A percentile compares a stretch with the other conserved stretches of the same genome.
Evolutionary conservation across 2,113 vertebrate species (phyloP).

Genomic region (Rhipidura dahli): DNA sequence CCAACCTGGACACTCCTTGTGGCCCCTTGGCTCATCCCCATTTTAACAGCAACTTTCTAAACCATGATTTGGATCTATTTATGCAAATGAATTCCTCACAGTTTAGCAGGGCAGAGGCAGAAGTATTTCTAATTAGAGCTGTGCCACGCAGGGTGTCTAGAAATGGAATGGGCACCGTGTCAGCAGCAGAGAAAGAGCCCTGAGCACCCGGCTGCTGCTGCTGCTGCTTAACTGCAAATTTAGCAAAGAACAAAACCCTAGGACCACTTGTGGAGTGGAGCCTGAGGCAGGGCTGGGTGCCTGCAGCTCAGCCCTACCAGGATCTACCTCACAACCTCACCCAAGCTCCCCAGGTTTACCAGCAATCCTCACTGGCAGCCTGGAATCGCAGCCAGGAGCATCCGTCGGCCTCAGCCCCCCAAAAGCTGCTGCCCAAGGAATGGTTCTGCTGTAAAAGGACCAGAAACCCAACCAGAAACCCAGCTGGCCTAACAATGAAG

Average conservation of each 20-base stretch:
- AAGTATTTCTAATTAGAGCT: conserved; percentile 42
- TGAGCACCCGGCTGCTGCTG: not conserved
- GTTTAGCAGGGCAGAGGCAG: conserved; percentile 16
- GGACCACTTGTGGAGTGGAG: not conserved
- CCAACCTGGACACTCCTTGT: fast-evolving
- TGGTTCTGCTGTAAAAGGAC: not conserved
- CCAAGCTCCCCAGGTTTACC: not conserved
- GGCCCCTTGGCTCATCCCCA: not conserved
- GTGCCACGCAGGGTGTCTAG: not conserved
- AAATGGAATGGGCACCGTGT: not conserved
- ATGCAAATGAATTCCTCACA: conserved; percentile 32
- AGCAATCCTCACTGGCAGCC: not conserved
- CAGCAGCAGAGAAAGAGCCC: not conserved
- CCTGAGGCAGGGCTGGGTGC: not conserved
- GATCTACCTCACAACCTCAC: fast-evolving
- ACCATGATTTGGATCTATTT: not conserved
- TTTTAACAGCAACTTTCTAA: not conserved
- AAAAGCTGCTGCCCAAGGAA: not conserved
- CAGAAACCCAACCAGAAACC: no score
- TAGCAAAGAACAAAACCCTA: not conserved
- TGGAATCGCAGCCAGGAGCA: not conserved
- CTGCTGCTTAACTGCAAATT: not conserved
- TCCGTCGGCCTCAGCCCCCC: not conserved
- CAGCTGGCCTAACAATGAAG: fast-evolving
- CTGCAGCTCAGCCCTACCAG: not conserved